Base-by-base conservation (phyloP, 2,797 vertebrate species). In the Caiman crocodilus region DNA sequence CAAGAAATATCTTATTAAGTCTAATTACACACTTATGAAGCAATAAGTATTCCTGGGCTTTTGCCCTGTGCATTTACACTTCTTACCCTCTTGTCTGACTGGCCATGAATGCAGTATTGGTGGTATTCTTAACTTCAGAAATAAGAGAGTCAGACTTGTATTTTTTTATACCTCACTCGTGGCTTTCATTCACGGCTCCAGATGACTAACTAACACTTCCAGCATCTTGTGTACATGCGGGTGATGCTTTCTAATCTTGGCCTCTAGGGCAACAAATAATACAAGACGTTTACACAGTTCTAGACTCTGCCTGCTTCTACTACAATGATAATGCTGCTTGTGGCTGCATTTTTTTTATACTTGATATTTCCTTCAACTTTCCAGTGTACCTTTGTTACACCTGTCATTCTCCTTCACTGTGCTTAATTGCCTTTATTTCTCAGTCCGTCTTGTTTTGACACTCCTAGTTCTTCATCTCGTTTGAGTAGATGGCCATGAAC, bases 161-260 rank as follows among this genome's bases (percentile, higher is more conserved):
- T 50, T 50, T 50, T 50, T 50, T 50, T 50, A 50, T 50, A 50
- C 42, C 42, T 50, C 42, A 10, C 42, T 50, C 42, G 10, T 50
- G 42, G 42, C 42, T 50, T 50, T 50, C 42, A 50, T 50, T 50
- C 42, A 50, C 11, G 42, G 42, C 94, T 94, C 95, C 94, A 90
- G 87, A 83, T 73, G 90, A 35, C 95, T 86, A 83, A n/a, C 82
- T 32, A 64, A 78, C 42, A 50, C 42, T 92, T 93, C 80, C 87
- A 92, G 74, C 82, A 76, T 93, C 91, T 95, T 55, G 0, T 90
- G 93, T 88, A 74, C 89, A 85, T 76, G 42, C 80, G 94, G 90
- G 93, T 93, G 93, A 95, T 85, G 55, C 50, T 89, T 83, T 69
- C 81, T 94, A 92, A 95, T 90, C 95, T 79, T 71, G 42, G 94